Percentiles rank a stretch among this genome's conserved stretches.
Conservation (phyloP, 2,888 invertebrate genomes). For the Limnephilus marmoratus region DNA sequence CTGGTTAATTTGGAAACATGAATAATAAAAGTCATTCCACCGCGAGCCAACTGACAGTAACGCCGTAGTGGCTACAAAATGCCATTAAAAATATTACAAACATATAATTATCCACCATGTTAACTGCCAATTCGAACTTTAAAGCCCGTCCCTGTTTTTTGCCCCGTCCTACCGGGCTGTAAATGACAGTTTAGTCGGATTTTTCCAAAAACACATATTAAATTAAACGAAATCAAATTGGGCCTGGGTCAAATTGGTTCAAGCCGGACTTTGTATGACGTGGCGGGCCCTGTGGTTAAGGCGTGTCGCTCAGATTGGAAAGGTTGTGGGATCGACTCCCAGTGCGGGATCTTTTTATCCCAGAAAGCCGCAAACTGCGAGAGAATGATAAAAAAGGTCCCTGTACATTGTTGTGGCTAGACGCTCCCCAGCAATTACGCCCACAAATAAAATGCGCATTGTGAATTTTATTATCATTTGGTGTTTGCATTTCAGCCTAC, state of each 20-base stretch:
- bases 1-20: slow-evolving; percentile 2
- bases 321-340: slow-evolving; percentile 56
- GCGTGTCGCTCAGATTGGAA: slow-evolving; percentile 54
- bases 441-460: slow-evolving; percentile 5
- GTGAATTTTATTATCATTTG: slow-evolving; percentile 5
- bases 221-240: slow-evolving; percentile 64
- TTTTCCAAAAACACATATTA: slow-evolving; percentile 58
- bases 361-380: slow-evolving; percentile 53
- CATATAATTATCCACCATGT: slow-evolving; percentile 34
- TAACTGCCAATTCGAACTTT: slow-evolving; percentile 33
- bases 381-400: slow-evolving; percentile 49
- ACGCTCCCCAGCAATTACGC: slow-evolving; percentile 38
- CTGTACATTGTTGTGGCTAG: slow-evolving; percentile 47
- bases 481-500: background rate
- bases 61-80: slow-evolving; percentile 10
- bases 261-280: slow-evolving; percentile 42
- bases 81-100: slow-evolving; percentile 38
- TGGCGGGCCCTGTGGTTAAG: slow-evolving; percentile 62
- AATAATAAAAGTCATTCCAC: background rate
- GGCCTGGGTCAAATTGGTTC: slow-evolving; percentile 49
- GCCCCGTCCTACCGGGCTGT: slow-evolving; percentile 15
- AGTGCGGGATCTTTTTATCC: slow-evolving; percentile 49
- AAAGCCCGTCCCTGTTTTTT: slow-evolving; percentile 8
- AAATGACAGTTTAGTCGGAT: slow-evolving; percentile 61
- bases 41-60: slow-evolving; percentile 13